Evolutionary conservation across 2,113 vertebrate genomes (phyloP), one percentile per base, ranked within the genome.

Genomic region (Syngnathus floridae): DNA sequence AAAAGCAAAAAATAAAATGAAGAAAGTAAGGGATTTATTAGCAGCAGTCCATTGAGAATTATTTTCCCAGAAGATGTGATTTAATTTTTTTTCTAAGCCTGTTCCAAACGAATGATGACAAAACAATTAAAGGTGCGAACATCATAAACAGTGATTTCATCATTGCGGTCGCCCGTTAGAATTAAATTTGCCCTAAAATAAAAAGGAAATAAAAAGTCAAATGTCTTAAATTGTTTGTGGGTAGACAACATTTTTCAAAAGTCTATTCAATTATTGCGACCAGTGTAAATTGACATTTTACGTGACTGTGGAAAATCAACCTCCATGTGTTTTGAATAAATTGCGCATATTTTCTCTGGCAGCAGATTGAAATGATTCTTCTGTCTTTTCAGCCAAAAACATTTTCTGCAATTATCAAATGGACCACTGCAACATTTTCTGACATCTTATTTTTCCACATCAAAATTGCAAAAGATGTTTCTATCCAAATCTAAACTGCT

Each of bases 361-460:
- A 63, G 62, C 52, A 62, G 54, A 62, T 57, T 13, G 56, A 58
- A 71, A 72, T 71, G 72, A 76, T 81, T 79, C 62, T 11, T 19
- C 38, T 46, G 69, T 68, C 63, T 26, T 4, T 62, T 51, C 40
- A 56, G 55, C 70, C 75, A 62, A 64, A 70, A 76, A 86, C 86
- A 83, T 85, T 71, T 45, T 51, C 67, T 60, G 31, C 81, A 85
- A 86, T 88, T 81, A 85, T 79, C 67, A 82, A 88, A 86, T 84
- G 73, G 80, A 49, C 80, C 75, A 76, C 75, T 85, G 65, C 73
- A 55, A 31, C 26, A 14, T 55, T 26, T 52, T 4, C 4, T 16
- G 17, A 22, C n/a, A 52, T 31, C 11, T 54, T 22, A 54, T 54
- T 54, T 54, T 54, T 54, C 40, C 40, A n/a, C 38, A 46, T 41